Evolutionary conservation across 2,113 vertebrate species (phyloP).

Genomic region (Theropithecus gelada): DNA sequence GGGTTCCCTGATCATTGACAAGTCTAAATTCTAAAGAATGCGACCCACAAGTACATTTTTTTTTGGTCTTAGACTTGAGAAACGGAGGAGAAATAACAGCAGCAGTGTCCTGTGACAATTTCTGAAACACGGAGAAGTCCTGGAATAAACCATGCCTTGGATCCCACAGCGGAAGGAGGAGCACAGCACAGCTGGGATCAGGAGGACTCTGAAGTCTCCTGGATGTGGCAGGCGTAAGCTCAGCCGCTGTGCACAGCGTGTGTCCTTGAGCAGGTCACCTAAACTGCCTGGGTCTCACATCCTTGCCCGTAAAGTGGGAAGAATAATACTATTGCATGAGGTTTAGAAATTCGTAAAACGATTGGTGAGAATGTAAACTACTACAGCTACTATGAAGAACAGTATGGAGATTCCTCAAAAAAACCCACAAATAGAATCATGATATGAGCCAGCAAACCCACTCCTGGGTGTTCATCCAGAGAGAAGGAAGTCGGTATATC

Average conservation of each 20-base stretch:
- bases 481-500: too few relatives aligned
- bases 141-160: fast-evolving
- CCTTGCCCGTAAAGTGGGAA: neutral
- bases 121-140: fast-evolving
- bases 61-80: neutral
- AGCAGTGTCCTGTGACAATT: neutral
- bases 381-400: too few relatives aligned
- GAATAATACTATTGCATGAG: fast-evolving
- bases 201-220: neutral
- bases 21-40: neutral
- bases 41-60: neutral
- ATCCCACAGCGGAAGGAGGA: too few relatives aligned
- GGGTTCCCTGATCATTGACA: neutral
- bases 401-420: too few relatives aligned
- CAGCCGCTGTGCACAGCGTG: neutral
- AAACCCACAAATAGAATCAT: too few relatives aligned
- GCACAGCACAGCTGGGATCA: too few relatives aligned
- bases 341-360: too few relatives aligned
- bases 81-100: neutral
- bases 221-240: too few relatives aligned
- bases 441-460: too few relatives aligned
- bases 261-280: fast-evolving
- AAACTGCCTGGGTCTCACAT: too few relatives aligned
- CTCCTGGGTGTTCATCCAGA: too few relatives aligned
- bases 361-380: too few relatives aligned